Conservation (phyloP, 2,888 invertebrate species). For the Macaria liturata region DNA sequence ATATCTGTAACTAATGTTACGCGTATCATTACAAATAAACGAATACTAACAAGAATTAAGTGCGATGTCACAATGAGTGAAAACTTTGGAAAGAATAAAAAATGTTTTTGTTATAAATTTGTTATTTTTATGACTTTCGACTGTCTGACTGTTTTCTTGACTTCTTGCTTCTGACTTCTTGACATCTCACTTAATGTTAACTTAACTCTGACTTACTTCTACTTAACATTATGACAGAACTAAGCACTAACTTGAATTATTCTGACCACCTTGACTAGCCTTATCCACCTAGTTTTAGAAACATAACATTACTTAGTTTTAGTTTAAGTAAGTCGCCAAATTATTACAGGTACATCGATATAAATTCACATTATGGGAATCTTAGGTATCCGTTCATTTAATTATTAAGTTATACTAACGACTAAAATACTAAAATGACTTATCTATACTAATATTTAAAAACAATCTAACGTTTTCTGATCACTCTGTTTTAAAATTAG, state of each 20-base stretch:
- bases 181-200: conserved; percentile 74
- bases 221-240: conserved; percentile 37
- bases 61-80: conserved; percentile 72
- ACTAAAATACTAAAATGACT: too few relatives aligned
- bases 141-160: conserved; percentile 31
- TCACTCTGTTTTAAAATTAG: too few relatives aligned
- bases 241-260: conserved; percentile 29
- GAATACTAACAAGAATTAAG: conserved; percentile 65
- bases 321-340: too few relatives aligned
- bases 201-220: conserved; percentile 35
- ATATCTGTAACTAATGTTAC: conserved; percentile 26
- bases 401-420: too few relatives aligned
- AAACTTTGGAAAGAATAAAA: conserved; percentile 55
- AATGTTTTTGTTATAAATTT: conserved; percentile 57
- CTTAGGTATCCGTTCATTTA: too few relatives aligned
- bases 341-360: too few relatives aligned
- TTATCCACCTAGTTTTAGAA: conserved; percentile 8
- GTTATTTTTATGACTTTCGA: conserved; percentile 46
- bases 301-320: conserved; percentile 10
- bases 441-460: too few relatives aligned
- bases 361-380: too few relatives aligned
- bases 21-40: conserved; percentile 31
- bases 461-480: too few relatives aligned
- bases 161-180: conserved; percentile 47
- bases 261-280: conserved; percentile 42